Percentiles rank a stretch among this genome's conserved stretches.
Conservation (phyloP, 2,888 invertebrate species). For the Archips xylosteana region DNA sequence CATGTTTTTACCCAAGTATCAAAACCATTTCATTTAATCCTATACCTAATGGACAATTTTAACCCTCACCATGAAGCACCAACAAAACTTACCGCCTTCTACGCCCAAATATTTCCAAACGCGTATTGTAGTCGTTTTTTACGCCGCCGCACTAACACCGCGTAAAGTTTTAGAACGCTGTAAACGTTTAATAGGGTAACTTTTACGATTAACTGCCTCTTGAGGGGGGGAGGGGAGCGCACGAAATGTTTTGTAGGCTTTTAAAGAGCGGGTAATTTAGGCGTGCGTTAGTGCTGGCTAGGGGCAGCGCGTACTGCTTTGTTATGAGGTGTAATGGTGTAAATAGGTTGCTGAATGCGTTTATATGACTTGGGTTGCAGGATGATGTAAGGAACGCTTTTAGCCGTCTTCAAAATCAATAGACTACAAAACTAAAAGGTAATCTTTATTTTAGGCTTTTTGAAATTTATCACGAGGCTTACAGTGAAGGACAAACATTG, state of each 20-base stretch:
- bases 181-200: slow-evolving; percentile 82
- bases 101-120: slow-evolving; percentile 10
- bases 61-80: background rate
- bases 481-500: no score
- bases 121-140: slow-evolving; percentile 19
- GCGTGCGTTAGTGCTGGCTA: slow-evolving; percentile 10
- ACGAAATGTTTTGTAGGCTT: slow-evolving; percentile 55
- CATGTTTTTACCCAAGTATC: no score
- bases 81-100: slow-evolving; percentile 1
- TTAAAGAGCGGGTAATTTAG: slow-evolving; percentile 36
- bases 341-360: background rate
- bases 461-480: no score
- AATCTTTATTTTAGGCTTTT: no score
- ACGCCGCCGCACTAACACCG: slow-evolving; percentile 40
- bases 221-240: slow-evolving; percentile 48
- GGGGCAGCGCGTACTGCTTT: slow-evolving; percentile 14
- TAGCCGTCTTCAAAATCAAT: no score
- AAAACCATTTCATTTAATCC: no score
- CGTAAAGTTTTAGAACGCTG: slow-evolving; percentile 59
- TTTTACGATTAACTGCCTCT: slow-evolving; percentile 64
- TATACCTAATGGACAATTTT: background rate
- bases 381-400: background rate
- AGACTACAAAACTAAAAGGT: no score
- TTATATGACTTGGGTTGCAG: background rate
- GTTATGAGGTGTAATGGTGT: background rate